Evolutionary conservation across 2,113 vertebrate genomes (phyloP).

Genomic region (Alligator sinensis): DNA sequence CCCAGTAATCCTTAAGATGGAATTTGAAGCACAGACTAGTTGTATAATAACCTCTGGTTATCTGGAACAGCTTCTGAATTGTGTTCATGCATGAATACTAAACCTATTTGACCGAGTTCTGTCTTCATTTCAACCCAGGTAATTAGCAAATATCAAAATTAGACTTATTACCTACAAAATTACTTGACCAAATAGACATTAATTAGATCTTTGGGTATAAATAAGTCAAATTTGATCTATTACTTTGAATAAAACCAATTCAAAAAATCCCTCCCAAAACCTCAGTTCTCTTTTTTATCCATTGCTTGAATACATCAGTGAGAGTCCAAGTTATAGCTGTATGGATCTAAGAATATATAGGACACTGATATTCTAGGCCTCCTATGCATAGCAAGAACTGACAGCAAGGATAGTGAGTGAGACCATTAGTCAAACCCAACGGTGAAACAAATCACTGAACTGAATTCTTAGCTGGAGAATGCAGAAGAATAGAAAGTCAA

Average conservation of each 20-base stretch:
- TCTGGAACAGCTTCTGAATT: neutral
- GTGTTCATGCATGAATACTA: neutral
- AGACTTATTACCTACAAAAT: neutral
- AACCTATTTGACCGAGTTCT: neutral
- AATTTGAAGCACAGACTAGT: no score
- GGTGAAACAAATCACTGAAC: neutral
- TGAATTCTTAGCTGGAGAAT: neutral
- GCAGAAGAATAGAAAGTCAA: neutral
- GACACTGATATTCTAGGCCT: neutral
- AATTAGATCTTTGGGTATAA: neutral
- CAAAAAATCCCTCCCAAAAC: neutral
- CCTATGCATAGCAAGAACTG: neutral
- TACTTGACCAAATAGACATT: neutral
- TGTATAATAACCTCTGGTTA: neutral
- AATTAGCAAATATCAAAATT: neutral
- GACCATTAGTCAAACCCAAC: neutral
- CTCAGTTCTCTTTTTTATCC: neutral
- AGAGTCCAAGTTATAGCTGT: neutral
- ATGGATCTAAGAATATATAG: neutral
- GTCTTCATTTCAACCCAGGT: neutral
- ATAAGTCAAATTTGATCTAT: neutral
- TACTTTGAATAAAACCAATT: neutral
- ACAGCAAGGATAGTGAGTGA: neutral
- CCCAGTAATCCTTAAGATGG: no score
- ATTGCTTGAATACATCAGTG: neutral